These are phyloP conservation scores for Margarornis squamiger DNA, from an alignment of 2,797 vertebrate species.

Conservation along the genomic window DNA sequence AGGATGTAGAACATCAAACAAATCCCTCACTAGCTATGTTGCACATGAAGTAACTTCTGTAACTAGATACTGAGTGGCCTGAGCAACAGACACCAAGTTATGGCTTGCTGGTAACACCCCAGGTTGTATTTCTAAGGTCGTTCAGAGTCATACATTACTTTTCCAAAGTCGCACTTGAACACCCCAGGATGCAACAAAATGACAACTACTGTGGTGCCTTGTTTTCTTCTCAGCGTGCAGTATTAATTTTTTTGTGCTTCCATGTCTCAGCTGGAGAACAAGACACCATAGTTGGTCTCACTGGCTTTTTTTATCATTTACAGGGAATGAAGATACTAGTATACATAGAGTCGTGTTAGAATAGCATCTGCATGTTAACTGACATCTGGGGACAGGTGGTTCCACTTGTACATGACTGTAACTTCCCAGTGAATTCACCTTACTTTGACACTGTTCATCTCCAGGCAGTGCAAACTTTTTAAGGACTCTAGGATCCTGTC, in stretches of 20 bases:
- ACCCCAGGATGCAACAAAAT: not conserved
- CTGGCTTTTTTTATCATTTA: not conserved
- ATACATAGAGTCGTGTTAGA: not conserved
- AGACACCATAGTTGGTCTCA: not conserved
- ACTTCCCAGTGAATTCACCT: not conserved
- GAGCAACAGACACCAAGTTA: rapidly evolving
- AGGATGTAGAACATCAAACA: not conserved
- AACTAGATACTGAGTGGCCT: not conserved
- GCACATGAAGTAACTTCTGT: not conserved
- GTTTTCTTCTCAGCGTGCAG: not conserved
- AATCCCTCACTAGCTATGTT: not conserved
- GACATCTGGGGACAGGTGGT: not conserved
- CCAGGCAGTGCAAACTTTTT: not conserved
- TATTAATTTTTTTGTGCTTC: not conserved
- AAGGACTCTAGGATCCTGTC: not conserved
- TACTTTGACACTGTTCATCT: not conserved
- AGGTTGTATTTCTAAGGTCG: not conserved
- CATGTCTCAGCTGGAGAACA: not conserved
- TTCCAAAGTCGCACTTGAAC: not conserved
- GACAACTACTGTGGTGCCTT: not conserved
- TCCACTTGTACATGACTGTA: not conserved
- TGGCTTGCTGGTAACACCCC: not conserved
- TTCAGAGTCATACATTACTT: not conserved
- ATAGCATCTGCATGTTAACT: not conserved
- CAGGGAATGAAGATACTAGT: not conserved